Evolutionary conservation across 2,113 vertebrate species (phyloP), one percentile per base, ranked within the genome.

Genomic region (Oriolus oriolus): DNA sequence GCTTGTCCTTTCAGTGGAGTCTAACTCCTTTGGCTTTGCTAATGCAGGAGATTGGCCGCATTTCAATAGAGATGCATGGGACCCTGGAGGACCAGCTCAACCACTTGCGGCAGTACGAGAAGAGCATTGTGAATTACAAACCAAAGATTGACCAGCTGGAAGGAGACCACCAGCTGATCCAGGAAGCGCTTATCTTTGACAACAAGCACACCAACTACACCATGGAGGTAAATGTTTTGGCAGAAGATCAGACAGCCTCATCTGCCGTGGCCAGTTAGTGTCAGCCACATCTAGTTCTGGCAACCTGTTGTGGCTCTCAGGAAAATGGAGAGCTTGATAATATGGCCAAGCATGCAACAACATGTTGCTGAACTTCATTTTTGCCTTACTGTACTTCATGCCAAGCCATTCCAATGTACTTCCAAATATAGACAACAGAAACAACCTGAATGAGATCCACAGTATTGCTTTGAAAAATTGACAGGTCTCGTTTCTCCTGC

Each of bases 201-300:
- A 99, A 99, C 97, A 99, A 99, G 97, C 99, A 99, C 98, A 99
- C 99, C 98, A 99, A 99, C 97, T 99, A 99, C 96, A 99, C 99
- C 93, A 99, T 99, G 99, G 99, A 99, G 99, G 99, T 99, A 98
- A 96, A 78, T 63, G 26, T 54, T 87, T 35, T 47, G 54, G n/a
- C 60, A 69, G 37, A 47, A 64, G 42, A 18, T 71, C 35, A 86
- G 52, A 2, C 59, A 45, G 74, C 24, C 21, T 86, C 57, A 23
- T 52, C 61, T 83, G 71, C 60, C 33, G 27, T 63, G 64, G 47
- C 73, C 69, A 33, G 28, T 68, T 73, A 65, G 41, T 4, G 2
- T 83, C 70, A 94, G 69, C 44, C 28, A 35, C 49, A 11, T 44
- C 35, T 9, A 39, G 61, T 50, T 91, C 60, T 87, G 50, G 79